These are phyloP conservation scores for Calameuta pallipes DNA, from an alignment of 2,888 invertebrate species.

Conservation along the genomic window DNA sequence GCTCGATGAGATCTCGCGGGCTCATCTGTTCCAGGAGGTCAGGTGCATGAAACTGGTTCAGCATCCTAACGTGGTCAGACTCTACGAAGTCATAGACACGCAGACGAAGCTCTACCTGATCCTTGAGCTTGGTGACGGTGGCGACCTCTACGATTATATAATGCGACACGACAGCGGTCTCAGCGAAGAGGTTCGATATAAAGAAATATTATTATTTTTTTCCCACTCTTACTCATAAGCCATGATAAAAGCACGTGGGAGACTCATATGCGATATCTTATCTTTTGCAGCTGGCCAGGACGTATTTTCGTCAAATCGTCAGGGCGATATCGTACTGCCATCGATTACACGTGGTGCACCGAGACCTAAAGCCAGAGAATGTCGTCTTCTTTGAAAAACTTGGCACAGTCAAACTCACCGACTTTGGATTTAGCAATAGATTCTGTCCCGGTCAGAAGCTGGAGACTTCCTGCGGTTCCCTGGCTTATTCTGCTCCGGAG, in stretches of 20 bases:
- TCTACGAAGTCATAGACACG: constrained; percentile 99
- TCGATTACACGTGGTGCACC: constrained; percentile 85
- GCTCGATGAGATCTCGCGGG: constrained; percentile 93
- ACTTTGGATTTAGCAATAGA: constrained; percentile 97
- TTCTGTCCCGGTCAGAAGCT: constrained; percentile 96
- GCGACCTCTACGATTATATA: constrained; percentile 98
- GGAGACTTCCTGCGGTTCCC: constrained; percentile 97
- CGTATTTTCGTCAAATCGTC: constrained; percentile 97
- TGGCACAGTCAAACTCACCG: constrained; percentile 97
- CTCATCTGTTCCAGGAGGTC: constrained; percentile 96
- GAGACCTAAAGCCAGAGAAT: constrained; percentile 99
- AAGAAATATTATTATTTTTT: background rate
- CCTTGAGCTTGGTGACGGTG: constrained; percentile 97
- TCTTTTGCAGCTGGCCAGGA: constrained; percentile 77
- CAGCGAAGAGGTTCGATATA: constrained; percentile 70
- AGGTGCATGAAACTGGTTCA: constrained; percentile 99
- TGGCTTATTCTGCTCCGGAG: constrained; percentile 99
- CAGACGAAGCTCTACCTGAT: constrained; percentile 97
- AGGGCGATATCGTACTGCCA: constrained; percentile 98
- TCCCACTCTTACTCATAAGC: background rate
- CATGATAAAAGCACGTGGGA: background rate
- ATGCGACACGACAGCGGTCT: constrained; percentile 94
- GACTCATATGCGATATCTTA: constrained; percentile 35
- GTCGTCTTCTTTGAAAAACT: constrained; percentile 98
- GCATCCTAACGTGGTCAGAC: constrained; percentile 97